Percentiles rank a stretch among this genome's conserved stretches.
These are phyloP conservation scores for Cynocephalus volans DNA, from an alignment of 2,113 vertebrate genomes.

Conservation along the genomic window DNA sequence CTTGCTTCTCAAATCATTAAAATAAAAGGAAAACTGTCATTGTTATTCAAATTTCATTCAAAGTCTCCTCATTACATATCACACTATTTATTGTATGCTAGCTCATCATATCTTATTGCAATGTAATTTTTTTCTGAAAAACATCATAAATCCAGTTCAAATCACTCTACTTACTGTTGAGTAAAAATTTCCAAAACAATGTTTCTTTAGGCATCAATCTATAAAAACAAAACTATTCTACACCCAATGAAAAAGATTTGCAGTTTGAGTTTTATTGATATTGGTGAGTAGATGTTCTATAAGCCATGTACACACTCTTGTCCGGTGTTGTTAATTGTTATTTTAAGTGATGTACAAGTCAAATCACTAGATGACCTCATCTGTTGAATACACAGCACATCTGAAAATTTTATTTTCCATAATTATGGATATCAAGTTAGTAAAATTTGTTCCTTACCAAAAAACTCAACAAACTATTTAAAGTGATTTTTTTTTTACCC, in stretches of 20 bases:
- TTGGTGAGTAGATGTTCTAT: not conserved
- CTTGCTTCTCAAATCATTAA: constrained; percentile 12
- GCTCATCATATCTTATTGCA: not conserved
- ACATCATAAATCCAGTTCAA: not conserved
- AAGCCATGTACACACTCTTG: not conserved
- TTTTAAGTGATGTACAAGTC: not conserved
- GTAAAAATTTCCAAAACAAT: not conserved
- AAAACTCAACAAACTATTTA: constrained; percentile 20
- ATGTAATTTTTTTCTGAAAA: not conserved
- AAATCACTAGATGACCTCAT: not conserved
- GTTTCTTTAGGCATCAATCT: not conserved
- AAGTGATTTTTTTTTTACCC: not conserved
- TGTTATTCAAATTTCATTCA: not conserved
- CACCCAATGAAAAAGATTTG: not conserved
- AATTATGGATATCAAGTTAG: not conserved
- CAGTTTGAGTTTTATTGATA: not conserved
- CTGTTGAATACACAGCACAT: not conserved
- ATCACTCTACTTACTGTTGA: not conserved
- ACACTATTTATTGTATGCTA: not conserved
- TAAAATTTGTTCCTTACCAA: not conserved
- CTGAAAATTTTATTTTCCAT: constrained; percentile 22
- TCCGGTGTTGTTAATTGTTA: not conserved
- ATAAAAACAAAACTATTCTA: not conserved
- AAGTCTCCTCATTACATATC: not conserved
- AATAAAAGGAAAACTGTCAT: not conserved